Percentiles rank a stretch among this genome's conserved stretches.
Evolutionary conservation across 2,113 vertebrate species (phyloP).

Genomic region (Psittacara wagleri): DNA sequence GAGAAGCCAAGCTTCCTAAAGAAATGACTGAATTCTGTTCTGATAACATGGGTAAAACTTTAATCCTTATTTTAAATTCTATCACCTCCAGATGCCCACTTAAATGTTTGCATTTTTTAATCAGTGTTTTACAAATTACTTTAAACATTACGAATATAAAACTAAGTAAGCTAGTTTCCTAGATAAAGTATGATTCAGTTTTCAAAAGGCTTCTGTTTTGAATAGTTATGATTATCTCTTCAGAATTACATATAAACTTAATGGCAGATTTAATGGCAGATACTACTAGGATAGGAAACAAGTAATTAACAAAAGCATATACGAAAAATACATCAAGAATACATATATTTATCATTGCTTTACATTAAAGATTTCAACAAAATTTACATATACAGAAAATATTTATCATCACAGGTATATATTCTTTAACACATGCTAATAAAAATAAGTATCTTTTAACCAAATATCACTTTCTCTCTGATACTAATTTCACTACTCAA

Average conservation of each 20-base stretch:
- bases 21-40: background rate
- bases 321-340: background rate
- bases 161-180: background rate
- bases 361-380: background rate
- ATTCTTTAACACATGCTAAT: background rate
- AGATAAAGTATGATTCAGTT: background rate
- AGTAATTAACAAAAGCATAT: background rate
- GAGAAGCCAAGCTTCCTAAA: background rate
- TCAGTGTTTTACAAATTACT: background rate
- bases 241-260: background rate
- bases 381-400: background rate
- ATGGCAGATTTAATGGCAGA: background rate
- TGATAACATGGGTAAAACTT: background rate
- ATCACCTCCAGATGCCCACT: background rate
- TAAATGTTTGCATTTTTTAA: background rate
- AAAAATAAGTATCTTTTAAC: background rate
- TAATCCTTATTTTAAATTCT: background rate
- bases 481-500: background rate
- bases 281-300: background rate
- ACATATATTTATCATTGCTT: background rate
- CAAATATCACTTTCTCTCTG: background rate
- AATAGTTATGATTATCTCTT: background rate
- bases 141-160: background rate
- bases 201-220: background rate
- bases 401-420: background rate